phyloP scores from a whole-genome alignment of 2,888 invertebrate species.

The Oegoconia quadripuncta region DNA sequence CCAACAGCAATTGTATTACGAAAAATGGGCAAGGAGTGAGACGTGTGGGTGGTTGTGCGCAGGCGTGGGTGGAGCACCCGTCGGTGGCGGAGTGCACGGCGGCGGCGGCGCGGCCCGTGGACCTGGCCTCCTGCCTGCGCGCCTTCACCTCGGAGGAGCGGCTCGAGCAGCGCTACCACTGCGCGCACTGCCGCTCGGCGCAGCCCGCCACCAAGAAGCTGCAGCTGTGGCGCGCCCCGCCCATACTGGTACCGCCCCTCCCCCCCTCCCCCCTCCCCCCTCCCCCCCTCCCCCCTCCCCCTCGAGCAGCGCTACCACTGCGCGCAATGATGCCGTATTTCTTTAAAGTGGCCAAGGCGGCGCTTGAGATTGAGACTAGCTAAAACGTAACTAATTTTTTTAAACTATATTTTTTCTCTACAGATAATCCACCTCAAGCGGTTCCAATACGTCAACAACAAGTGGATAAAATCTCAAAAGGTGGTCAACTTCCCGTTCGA shows the following conservation, averaged over 20 bases:
- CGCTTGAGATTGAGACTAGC: neutral
- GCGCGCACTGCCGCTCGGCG: slow-evolving; percentile 89
- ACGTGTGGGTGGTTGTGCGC: slow-evolving; percentile 6
- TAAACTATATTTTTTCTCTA: neutral
- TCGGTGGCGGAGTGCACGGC: slow-evolving; percentile 85
- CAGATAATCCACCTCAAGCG: slow-evolving; percentile 95
- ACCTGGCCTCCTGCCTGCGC: slow-evolving; percentile 90
- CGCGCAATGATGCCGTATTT: slow-evolving; percentile 89
- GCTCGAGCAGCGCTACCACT: slow-evolving; percentile 91
- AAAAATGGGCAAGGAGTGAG: no score
- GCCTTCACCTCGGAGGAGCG: slow-evolving; percentile 94
- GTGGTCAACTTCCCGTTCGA: slow-evolving; percentile 93
- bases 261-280: neutral
- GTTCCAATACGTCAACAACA: slow-evolving; percentile 93
- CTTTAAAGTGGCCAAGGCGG: neutral
- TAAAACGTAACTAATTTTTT: no score
- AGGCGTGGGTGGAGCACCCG: slow-evolving; percentile 87
- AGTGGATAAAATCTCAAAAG: slow-evolving; percentile 97
- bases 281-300: neutral
- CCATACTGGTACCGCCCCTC: slow-evolving; percentile 83
- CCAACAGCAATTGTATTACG: no score
- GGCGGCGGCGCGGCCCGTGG: slow-evolving; percentile 89
- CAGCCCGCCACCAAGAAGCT: slow-evolving; percentile 94
- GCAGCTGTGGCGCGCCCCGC: slow-evolving; percentile 94
- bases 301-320: slow-evolving; percentile 83